Base-by-base conservation (phyloP, 2,797 vertebrate species). In the Balearica regulorum region DNA sequence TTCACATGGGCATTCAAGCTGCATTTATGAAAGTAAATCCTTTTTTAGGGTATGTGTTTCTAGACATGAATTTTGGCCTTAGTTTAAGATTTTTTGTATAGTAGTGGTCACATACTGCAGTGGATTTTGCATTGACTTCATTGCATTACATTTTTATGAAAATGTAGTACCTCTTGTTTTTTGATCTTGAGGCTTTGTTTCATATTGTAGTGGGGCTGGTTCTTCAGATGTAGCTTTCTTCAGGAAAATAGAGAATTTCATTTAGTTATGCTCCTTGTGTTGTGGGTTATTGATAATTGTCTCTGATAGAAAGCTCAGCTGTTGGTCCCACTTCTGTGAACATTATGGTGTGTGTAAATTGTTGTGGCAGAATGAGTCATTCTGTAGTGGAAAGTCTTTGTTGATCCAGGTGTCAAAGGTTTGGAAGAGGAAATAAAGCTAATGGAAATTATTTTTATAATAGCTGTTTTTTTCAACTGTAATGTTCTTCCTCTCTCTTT, bases 381-480 rank as follows among this genome's bases (percentile, higher is more conserved):
- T 79, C 58, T 80, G 41, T 69, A 64, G 78, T 94, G 68, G 44
- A 92, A 83, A 71, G 61, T 43, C 64, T 68, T 91, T 96, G 91
- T 88, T 95, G 80, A 89, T 89, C 55, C 90, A 92, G 75, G 84
- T 91, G 87, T 83, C 78, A 83, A 20, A 87, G 24, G 29, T 85
- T 89, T 90, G 69, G 46, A 68, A 92, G n/a, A 78, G 75, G 83
- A 96, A 94, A 53, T 76, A 84, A 76, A 90, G 49, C 58, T 73
- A 80, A 51, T 62, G 62, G 78, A 82, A 68, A 49, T 6, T 2
- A 65, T 66, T 78, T 94, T 87, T 64, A 19, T 68, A 73, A 44
- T 37, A 87, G 22, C 69, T 94, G 48, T 43, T 78, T 88, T 88
- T 83, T 88, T 70, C 13, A n/a, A 84, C 62, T 71, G 14, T 88